Evolutionary conservation across 2,888 invertebrate genomes (phyloP), one percentile per base, ranked within the genome.

Genomic region (Ryuthela nishihirai): DNA sequence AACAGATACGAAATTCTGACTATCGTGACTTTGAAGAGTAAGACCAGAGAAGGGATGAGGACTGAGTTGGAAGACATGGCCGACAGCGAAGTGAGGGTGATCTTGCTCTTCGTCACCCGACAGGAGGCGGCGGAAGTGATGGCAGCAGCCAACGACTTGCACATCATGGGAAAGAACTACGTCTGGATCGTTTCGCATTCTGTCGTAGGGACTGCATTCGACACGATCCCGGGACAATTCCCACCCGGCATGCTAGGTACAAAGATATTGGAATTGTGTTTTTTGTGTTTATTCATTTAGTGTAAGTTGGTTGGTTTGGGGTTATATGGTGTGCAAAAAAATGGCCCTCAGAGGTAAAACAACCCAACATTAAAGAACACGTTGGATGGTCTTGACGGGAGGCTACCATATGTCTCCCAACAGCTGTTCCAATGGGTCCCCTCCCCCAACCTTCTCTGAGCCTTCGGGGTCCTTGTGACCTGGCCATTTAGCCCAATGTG

Each of bases 161-260:
- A 87, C 67, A 83, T 91, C 64, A 88, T 65, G 2, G 88, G 88
- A 6, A 91, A 92, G 75, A 92, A 92, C 74, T 94, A 93, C 75
- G 89, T 95, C 7, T 95, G 95, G 95, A 90, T 95, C 55, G 94
- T 92, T 18, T 92, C 93, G 43, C 94, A 95, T 74, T 89, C 89
- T 72, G 92, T 92, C 65, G 87, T 93, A 58, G 73, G 73, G 15
- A 63, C 67, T 17, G 72, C 69, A 47, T 88, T 88, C 69, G 87
- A 86, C 67, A 80, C 83, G 70, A 85, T 87, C 70, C 82, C 83
- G 7, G 78, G 81, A 50, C 83, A 88, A 72, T 92, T 92, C 74
- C 92, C 92, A 1, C 85, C 91, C 25, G 93, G 93, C 48, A 92
- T 92, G 90, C 79, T 93, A 47, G 93, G 88, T 88, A 44, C 53